Conservation (phyloP, 2,797 vertebrate genomes). For the Trematomus bernacchii region DNA sequence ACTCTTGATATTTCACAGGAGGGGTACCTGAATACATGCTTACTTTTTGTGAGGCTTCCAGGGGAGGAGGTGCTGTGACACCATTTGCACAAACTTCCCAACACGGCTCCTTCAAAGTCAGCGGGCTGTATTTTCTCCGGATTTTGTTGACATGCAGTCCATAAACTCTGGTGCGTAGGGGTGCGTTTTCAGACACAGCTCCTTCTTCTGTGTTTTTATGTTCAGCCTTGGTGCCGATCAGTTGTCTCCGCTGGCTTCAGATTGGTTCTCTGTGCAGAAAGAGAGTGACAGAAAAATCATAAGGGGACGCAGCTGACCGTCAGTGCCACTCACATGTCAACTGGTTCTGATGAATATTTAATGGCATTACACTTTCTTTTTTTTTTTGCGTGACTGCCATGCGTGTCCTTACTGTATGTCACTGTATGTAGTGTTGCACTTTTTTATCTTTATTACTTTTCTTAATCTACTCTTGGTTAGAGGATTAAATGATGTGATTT, state of each 20-base stretch:
- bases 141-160: slow-evolving; percentile 33
- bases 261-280: slow-evolving; percentile 62
- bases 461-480: slow-evolving; percentile 34
- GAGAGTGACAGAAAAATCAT: slow-evolving; percentile 50
- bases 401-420: slow-evolving; percentile 9
- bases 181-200: slow-evolving; percentile 28
- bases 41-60: slow-evolving; percentile 76
- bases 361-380: slow-evolving; percentile 29
- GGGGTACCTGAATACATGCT: slow-evolving; percentile 27
- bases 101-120: slow-evolving; percentile 40
- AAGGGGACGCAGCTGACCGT: slow-evolving; percentile 39
- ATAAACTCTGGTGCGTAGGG: slow-evolving; percentile 23
- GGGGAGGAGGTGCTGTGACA: slow-evolving; percentile 62
- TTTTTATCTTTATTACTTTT: slow-evolving; percentile 28
- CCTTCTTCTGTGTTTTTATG: slow-evolving; percentile 41
- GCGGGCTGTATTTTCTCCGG: slow-evolving; percentile 32
- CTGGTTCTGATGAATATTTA: slow-evolving; percentile 53
- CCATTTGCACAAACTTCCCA: slow-evolving; percentile 66
- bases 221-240: slow-evolving; percentile 43
- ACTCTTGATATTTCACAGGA: slow-evolving; percentile 9
- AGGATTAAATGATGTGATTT: slow-evolving; percentile 43
- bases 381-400: not conserved
- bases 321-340: slow-evolving; percentile 60
- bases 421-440: not conserved
- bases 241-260: slow-evolving; percentile 51